These are phyloP conservation scores for Dolichopus griseipennis DNA, from an alignment of 2,888 invertebrate genomes.

Conservation along the genomic window DNA sequence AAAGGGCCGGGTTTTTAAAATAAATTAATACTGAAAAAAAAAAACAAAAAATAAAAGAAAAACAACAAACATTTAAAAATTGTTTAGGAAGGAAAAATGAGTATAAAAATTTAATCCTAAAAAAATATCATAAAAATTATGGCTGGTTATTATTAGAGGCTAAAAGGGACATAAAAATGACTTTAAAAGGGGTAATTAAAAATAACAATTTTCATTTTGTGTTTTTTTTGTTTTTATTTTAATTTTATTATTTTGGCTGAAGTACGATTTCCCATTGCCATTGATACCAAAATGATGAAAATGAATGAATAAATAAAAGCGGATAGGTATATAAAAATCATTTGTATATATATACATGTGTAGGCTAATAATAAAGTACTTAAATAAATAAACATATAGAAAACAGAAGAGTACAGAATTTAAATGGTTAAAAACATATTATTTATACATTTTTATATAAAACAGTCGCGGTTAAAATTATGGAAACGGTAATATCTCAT, in stretches of 20 bases:
- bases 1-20: not conserved
- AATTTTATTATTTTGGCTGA: not conserved
- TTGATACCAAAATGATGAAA: not conserved
- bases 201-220: not conserved
- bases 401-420: too few relatives aligned
- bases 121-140: not conserved
- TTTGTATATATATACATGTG: too few relatives aligned
- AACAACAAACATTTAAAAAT: not conserved
- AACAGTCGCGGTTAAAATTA: too few relatives aligned
- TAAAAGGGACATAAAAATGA: slow-evolving; percentile 3
- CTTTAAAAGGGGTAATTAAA: slow-evolving; percentile 4
- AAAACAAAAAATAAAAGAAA: too few relatives aligned
- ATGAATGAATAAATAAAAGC: not conserved
- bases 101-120: not conserved
- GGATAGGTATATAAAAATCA: too few relatives aligned
- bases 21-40: not conserved
- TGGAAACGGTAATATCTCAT: too few relatives aligned
- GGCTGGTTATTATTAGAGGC: slow-evolving; percentile 1
- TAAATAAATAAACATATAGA: too few relatives aligned
- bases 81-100: not conserved
- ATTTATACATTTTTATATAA: too few relatives aligned
- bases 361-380: too few relatives aligned
- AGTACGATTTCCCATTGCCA: not conserved
- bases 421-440: too few relatives aligned
- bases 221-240: too few relatives aligned